Conservation (phyloP, 2,113 vertebrate genomes). For the Tetraodon nigroviridis region DNA sequence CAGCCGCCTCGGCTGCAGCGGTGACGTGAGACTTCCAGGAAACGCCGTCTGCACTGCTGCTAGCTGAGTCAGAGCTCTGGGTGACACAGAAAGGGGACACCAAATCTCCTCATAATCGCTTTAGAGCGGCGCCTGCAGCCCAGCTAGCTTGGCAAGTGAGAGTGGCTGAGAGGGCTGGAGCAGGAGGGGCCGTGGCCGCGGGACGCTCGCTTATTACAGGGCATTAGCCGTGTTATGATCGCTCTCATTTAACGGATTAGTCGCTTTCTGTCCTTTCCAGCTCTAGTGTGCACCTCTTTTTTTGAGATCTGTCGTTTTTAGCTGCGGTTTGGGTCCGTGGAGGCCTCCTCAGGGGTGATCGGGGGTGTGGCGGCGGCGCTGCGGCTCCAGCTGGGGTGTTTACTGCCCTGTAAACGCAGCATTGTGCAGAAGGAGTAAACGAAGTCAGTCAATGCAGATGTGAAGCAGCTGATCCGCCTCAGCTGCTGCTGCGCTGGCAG, state of each 20-base stretch:
- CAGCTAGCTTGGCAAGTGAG: constrained; percentile 17
- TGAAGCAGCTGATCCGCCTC: constrained; percentile 18
- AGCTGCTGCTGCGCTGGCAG: constrained; percentile 25
- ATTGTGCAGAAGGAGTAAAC: not conserved
- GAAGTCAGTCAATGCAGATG: constrained; percentile 26
- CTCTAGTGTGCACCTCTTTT: no score
- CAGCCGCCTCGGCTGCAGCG: constrained; percentile 10
- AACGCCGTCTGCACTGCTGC: constrained; percentile 23
- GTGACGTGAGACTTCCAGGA: constrained; percentile 36
- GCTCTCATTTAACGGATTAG: no score
- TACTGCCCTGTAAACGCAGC: constrained; percentile 5
- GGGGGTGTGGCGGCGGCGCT: not conserved
- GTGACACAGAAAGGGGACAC: constrained; percentile 36
- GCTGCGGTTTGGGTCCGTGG: not conserved
- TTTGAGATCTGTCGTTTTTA: no score
- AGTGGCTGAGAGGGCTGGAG: not conserved
- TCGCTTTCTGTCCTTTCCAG: no score
- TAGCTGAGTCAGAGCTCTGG: constrained; percentile 49
- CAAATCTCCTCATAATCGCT: constrained; percentile 56
- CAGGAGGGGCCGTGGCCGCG: not conserved
- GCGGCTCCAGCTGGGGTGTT: no score
- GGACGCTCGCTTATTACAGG: not conserved
- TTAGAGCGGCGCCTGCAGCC: constrained; percentile 43
- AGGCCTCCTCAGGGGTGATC: not conserved
- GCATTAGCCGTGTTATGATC: no score